Evolutionary conservation across 2,797 vertebrate genomes (phyloP).

Genomic region (Tragelaphus oryx): DNA sequence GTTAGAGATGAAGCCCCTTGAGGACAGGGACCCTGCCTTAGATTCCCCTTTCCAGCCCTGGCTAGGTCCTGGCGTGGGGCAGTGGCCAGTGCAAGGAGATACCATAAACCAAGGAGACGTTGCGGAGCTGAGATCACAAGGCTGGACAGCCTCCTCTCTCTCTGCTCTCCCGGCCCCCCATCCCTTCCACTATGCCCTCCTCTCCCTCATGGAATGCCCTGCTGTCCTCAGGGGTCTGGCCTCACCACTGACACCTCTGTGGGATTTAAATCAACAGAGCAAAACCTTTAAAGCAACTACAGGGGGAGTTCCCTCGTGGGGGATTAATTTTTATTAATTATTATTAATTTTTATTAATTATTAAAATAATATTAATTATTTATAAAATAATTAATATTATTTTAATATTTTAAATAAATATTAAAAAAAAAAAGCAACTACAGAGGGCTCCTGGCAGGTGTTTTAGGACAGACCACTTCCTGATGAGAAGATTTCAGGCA

Average conservation of each 20-base stretch:
- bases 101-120: rapidly evolving
- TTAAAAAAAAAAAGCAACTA: no score
- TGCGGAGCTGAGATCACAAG: rapidly evolving
- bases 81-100: background rate
- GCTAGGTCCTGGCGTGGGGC: rapidly evolving
- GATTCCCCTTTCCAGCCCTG: background rate
- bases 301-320: background rate
- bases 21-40: background rate
- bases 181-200: background rate
- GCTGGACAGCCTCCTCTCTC: background rate
- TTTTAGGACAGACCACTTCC: background rate
- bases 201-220: background rate
- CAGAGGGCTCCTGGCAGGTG: background rate
- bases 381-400: no score
- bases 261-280: background rate
- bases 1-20: background rate
- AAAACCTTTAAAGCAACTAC: background rate
- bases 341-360: no score
- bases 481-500: background rate
- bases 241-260: rapidly evolving
- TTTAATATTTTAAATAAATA: no score
- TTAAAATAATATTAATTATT: no score
- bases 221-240: no score
- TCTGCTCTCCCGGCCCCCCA: background rate
- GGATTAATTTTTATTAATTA: no score